These are phyloP conservation scores for Heterohyrax brucei DNA, from an alignment of 2,797 vertebrate genomes.

Conservation along the genomic window DNA sequence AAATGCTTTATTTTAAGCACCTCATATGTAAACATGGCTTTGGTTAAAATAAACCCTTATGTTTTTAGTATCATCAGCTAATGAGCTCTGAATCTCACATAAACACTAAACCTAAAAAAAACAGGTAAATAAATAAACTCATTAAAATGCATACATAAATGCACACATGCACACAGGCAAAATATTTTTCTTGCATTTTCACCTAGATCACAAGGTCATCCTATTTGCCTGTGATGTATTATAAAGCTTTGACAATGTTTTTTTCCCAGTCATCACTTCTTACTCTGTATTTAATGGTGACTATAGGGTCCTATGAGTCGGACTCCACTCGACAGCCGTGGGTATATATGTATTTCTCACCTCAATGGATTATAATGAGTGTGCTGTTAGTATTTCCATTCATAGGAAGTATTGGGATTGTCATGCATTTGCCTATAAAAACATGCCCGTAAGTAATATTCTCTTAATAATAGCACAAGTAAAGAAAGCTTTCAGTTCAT, in stretches of 20 bases:
- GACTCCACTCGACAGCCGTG: not conserved
- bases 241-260: not conserved
- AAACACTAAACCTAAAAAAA: constrained; percentile 56
- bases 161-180: not conserved
- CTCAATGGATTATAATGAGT: not conserved
- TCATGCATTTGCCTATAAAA: constrained; percentile 36
- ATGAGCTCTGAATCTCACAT: constrained; percentile 16
- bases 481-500: constrained; percentile 22
- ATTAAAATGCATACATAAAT: not conserved
- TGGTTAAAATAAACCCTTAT: constrained; percentile 43
- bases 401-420: not conserved
- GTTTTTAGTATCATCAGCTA: constrained; percentile 54
- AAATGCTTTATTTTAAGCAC: constrained; percentile 68
- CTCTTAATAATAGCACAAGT: constrained; percentile 5
- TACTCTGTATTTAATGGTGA: not conserved
- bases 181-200: not conserved
- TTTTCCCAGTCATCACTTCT: constrained; percentile 37
- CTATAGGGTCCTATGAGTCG: not conserved
- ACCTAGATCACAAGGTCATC: constrained; percentile 15
- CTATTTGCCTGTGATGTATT: constrained; percentile 24
- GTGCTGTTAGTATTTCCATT: not conserved
- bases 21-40: constrained; percentile 55
- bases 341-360: constrained; percentile 52
- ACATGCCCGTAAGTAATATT: not conserved
- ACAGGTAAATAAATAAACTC: not conserved